These are phyloP conservation scores for Carettochelys insculpta DNA, from an alignment of 2,113 vertebrate species.

Conservation along the genomic window DNA sequence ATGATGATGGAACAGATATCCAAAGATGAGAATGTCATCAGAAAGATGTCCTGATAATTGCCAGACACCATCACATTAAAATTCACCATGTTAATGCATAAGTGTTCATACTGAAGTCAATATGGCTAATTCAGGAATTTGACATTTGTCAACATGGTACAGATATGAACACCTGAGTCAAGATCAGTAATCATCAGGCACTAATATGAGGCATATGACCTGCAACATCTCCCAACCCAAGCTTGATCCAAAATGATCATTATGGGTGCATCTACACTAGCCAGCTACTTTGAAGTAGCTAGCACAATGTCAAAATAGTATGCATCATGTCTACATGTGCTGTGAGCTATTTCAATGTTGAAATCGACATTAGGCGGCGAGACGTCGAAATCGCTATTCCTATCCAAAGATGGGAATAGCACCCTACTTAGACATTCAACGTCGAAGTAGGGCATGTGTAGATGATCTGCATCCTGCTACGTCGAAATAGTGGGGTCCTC, in stretches of 20 bases:
- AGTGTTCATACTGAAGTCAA: background rate
- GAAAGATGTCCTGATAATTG: background rate
- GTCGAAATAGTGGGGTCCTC: too few relatives aligned
- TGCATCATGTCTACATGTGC: too few relatives aligned
- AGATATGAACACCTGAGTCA: background rate
- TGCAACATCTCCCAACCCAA: background rate
- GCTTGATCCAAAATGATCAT: background rate
- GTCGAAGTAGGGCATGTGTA: too few relatives aligned
- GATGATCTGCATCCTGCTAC: too few relatives aligned
- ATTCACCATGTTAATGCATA: background rate
- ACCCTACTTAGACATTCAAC: too few relatives aligned
- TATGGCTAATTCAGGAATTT: fast-evolving
- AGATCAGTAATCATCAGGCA: background rate
- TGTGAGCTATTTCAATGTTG: too few relatives aligned
- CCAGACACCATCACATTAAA: fast-evolving
- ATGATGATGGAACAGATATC: background rate
- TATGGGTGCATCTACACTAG: too few relatives aligned
- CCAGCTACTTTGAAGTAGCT: too few relatives aligned
- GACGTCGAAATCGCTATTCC: too few relatives aligned
- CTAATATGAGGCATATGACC: background rate
- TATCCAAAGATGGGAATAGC: too few relatives aligned
- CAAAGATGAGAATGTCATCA: background rate
- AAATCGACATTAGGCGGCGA: too few relatives aligned
- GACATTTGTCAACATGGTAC: background rate
- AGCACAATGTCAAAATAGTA: too few relatives aligned